Conservation (phyloP, 2,797 vertebrate species). For the Orientallactaga sibirica region DNA sequence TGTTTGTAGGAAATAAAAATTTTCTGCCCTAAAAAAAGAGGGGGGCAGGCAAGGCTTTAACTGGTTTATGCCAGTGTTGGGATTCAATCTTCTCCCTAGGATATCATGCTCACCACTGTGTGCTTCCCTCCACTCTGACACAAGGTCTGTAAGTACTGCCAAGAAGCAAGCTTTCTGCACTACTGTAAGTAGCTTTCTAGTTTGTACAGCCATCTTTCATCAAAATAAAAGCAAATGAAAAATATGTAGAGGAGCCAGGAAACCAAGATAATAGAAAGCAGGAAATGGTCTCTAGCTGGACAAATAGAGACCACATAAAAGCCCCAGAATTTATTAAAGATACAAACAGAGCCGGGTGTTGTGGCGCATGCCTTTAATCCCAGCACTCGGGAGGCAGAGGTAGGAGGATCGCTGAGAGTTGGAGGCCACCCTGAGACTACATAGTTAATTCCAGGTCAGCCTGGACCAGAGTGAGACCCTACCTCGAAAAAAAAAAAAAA, state of each 20-base stretch:
- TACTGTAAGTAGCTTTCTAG: background rate
- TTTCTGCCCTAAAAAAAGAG: too few relatives aligned
- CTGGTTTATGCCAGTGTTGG: background rate
- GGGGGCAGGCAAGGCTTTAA: background rate
- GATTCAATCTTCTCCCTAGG: background rate
- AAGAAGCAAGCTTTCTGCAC: background rate
- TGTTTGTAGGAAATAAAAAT: too few relatives aligned
- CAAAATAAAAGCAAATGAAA: background rate
- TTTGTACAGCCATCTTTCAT: background rate
- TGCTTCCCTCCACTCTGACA: too few relatives aligned
- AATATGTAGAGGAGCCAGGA: background rate
- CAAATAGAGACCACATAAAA: background rate
- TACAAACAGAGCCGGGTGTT: too few relatives aligned
- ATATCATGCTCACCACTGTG: accelerated
- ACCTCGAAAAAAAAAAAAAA: too few relatives aligned
- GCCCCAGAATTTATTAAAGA: background rate
- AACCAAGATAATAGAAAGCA: background rate
- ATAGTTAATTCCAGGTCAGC: too few relatives aligned
- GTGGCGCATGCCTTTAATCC: too few relatives aligned
- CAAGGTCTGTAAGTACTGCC: accelerated
- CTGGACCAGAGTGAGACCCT: too few relatives aligned
- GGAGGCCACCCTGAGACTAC: too few relatives aligned
- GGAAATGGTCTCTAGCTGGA: background rate
- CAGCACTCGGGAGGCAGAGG: too few relatives aligned
- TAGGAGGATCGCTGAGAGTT: too few relatives aligned